phyloP scores from a whole-genome alignment of 92 coral and sea anemone species.

The Meandrina meandrites region DNA sequence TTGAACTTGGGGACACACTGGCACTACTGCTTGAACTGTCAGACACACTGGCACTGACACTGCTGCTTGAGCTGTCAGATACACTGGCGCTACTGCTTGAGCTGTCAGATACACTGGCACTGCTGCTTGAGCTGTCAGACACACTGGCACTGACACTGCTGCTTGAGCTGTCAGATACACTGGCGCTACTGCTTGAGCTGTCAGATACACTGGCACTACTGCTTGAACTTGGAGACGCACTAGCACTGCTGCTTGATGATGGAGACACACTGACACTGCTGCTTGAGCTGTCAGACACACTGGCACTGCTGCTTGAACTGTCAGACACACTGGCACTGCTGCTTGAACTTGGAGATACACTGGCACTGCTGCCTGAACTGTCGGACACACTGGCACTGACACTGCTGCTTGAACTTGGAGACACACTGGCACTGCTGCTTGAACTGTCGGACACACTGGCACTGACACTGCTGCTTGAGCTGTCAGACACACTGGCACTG shows the following conservation, averaged over 20 bases:
- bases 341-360: not conserved
- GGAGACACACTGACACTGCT: not conserved
- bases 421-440: too few relatives aligned
- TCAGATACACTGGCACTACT: not conserved
- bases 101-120: not conserved
- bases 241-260: not conserved
- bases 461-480: too few relatives aligned
- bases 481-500: too few relatives aligned
- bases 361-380: too few relatives aligned
- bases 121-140: not conserved
- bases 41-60: not conserved
- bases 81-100: not conserved
- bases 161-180: not conserved
- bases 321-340: not conserved
- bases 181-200: not conserved
- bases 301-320: not conserved
- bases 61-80: not conserved
- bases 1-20: not conserved
- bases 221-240: not conserved
- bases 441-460: too few relatives aligned
- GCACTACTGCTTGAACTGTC: not conserved
- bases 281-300: not conserved
- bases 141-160: not conserved
- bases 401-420: too few relatives aligned
- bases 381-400: too few relatives aligned